Base-by-base conservation (phyloP, 2,888 invertebrate species). In the Nezara viridula region DNA sequence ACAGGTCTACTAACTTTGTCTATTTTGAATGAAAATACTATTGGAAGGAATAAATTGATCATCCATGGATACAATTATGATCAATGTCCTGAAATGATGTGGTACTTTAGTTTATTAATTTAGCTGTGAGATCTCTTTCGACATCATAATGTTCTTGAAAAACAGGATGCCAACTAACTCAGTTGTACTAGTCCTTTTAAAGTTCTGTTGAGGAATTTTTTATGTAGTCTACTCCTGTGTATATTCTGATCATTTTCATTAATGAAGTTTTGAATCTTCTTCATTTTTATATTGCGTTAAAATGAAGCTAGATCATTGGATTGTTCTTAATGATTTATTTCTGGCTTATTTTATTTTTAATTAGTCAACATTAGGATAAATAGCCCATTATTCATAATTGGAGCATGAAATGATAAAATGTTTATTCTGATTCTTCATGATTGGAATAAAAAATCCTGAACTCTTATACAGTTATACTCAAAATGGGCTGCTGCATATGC, bases 401-500 rank as follows among this genome's bases (percentile, higher is more conserved):
- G n/a, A n/a, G n/a, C n/a, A n/a, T n/a, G n/a, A n/a, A n/a, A n/a
- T n/a, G n/a, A n/a, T 44, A 44, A 44, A 44, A 10, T 44, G 10
- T 10, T 44, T 5, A 7, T 5, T 44, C 10, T 44, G 44, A 10
- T 44, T 5, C 7, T 44, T 44, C 55, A n/a, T 60, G 16, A 27
- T 81, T 32, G 24, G 24, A 44, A 50, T 47, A 49, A 85, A 27
- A 87, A 89, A 89, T 86, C 77, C 88, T 88, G 44, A 90, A 90
- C 89, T 47, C 49, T 44, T 21, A 40, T 19, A 40, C 91, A 96
- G 96, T 92, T 98, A 99, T 92, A 99, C 99, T 81, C 98, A 99
- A 93, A 99, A 99, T 94, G 99, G 99, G 49, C 94, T 99, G 90
- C 94, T 99, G 89, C 98, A 99, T 92, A 99, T 99, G 97, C 93